These are phyloP conservation scores for Silurus glanis DNA, from an alignment of 2,113 vertebrate species.

Conservation along the genomic window DNA sequence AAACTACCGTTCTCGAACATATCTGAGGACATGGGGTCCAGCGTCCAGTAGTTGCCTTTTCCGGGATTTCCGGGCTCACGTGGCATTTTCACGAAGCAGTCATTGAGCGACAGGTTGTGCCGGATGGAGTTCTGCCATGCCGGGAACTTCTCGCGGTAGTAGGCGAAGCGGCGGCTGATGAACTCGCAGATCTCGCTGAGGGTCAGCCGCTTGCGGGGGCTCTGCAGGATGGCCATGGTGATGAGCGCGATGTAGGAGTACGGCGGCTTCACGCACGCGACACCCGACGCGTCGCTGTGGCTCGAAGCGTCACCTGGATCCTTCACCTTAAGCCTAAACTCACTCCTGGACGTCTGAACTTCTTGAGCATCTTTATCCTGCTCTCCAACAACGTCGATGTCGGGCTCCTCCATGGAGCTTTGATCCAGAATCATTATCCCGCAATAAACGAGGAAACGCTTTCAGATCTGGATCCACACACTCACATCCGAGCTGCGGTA, in stretches of 20 bases:
- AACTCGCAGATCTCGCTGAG: conserved; percentile 78
- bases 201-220: conserved; percentile 73
- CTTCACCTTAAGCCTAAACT: conserved; percentile 27
- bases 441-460: neutral
- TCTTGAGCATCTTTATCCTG: conserved; percentile 26
- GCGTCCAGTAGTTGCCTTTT: conserved; percentile 78
- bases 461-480: conserved; percentile 23
- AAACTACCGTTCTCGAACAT: conserved; percentile 80
- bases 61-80: conserved; percentile 75
- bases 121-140: conserved; percentile 78
- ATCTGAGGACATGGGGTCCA: conserved; percentile 75
- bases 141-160: conserved; percentile 74
- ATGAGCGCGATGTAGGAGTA: conserved; percentile 80
- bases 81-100: conserved; percentile 77
- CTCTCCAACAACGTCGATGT: conserved; percentile 58
- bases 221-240: conserved; percentile 79
- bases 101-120: conserved; percentile 76
- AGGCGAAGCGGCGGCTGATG: conserved; percentile 70
- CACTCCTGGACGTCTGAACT: neutral
- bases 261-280: conserved; percentile 68
- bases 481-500: conserved; percentile 34
- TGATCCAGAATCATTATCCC: conserved; percentile 68
- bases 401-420: conserved; percentile 59
- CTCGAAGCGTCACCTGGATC: neutral
- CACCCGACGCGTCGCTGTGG: conserved; percentile 21